phyloP scores from a whole-genome alignment of 2,888 invertebrate species.

The Ormyrus labotus region DNA sequence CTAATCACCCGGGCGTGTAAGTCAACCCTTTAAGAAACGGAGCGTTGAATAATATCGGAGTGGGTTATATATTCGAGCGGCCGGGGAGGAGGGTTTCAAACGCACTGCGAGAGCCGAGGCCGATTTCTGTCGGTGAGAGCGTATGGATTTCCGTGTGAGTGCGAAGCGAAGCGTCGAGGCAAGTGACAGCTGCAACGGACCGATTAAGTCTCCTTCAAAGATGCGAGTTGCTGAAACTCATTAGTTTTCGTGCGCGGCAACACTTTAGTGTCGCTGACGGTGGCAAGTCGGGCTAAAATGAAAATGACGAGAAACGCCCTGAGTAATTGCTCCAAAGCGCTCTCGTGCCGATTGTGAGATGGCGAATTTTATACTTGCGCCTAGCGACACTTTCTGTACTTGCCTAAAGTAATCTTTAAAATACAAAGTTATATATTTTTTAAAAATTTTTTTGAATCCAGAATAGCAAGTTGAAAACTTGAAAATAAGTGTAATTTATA shows the following conservation, averaged over 20 bases:
- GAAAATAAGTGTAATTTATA: too few species aligned
- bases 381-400: too few species aligned
- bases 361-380: background rate
- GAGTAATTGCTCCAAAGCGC: conserved; percentile 39
- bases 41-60: conserved; percentile 42
- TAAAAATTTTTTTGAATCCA: too few species aligned
- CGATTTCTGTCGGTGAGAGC: conserved; percentile 2
- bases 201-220: conserved; percentile 56
- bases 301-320: conserved; percentile 40
- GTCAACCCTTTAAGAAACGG: conserved; percentile 47
- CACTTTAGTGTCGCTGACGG: conserved; percentile 6
- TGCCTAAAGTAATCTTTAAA: too few species aligned
- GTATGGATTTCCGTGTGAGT: conserved; percentile 1
- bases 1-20: conserved; percentile 42
- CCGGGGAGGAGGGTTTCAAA: conserved; percentile 12
- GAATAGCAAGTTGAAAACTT: too few species aligned
- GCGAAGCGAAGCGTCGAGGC: conserved; percentile 21
- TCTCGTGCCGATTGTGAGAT: conserved; percentile 3
- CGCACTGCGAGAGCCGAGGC: background rate
- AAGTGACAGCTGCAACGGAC: conserved; percentile 56
- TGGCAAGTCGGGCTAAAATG: conserved; percentile 18
- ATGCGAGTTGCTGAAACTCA: conserved; percentile 54
- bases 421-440: too few species aligned
- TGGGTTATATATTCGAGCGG: conserved; percentile 4
- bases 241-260: conserved; percentile 48